Conservation (phyloP, 2,888 invertebrate species). For the Cryptocephalus moraei region DNA sequence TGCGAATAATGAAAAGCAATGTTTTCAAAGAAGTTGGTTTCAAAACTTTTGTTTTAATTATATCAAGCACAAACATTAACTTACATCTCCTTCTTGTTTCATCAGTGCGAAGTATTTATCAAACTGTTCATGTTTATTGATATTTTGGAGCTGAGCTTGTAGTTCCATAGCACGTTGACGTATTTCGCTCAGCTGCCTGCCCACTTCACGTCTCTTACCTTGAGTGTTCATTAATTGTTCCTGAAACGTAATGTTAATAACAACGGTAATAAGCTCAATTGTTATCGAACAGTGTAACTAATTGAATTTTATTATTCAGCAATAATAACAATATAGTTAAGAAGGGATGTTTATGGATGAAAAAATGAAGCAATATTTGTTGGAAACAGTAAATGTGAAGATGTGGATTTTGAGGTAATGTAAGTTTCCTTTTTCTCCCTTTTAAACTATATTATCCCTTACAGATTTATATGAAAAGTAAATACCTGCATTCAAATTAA, state of each 20-base stretch:
- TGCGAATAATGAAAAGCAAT: neutral
- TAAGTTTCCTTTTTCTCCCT: too few relatives aligned
- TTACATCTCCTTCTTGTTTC: conserved; percentile 56
- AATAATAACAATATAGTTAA: too few relatives aligned
- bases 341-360: too few relatives aligned
- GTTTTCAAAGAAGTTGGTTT: neutral
- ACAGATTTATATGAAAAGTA: too few relatives aligned
- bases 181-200: conserved; percentile 48
- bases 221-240: conserved; percentile 55
- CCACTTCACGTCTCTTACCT: conserved; percentile 52
- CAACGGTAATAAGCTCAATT: too few relatives aligned
- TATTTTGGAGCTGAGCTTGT: conserved; percentile 65
- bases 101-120: conserved; percentile 64
- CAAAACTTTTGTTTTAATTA: neutral
- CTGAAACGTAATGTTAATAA: conserved; percentile 33
- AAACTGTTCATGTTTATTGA: conserved; percentile 56
- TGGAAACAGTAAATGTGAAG: too few relatives aligned
- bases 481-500: too few relatives aligned
- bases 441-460: too few relatives aligned
- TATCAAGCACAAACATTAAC: neutral
- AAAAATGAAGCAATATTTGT: too few relatives aligned
- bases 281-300: too few relatives aligned
- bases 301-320: too few relatives aligned
- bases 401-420: too few relatives aligned
- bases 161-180: conserved; percentile 59